Percentiles rank a stretch among this genome's conserved stretches.
These are phyloP conservation scores for Anastrepha ludens DNA, from an alignment of 1,140 invertebrate species.

Conservation along the genomic window DNA sequence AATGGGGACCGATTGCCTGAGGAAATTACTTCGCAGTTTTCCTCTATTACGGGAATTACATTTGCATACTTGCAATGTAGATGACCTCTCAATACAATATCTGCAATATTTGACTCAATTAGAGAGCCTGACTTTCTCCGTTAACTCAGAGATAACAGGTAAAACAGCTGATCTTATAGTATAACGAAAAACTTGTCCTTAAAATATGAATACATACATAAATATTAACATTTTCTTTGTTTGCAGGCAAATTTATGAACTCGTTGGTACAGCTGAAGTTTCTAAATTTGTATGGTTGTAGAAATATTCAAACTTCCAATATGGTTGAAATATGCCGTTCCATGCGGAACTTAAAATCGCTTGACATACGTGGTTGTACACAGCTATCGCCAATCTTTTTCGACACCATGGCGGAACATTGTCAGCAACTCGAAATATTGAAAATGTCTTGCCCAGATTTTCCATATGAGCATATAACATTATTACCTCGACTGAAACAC, in stretches of 20 bases:
- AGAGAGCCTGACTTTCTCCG: background rate
- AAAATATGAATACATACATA: background rate
- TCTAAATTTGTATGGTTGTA: slow-evolving; percentile 5
- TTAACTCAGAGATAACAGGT: slow-evolving; percentile 17
- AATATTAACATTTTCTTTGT: background rate
- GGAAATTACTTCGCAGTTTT: slow-evolving; percentile 58
- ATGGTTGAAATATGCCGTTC: background rate
- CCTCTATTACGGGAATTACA: background rate
- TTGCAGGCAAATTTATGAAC: background rate
- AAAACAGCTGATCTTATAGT: background rate
- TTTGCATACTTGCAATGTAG: slow-evolving; percentile 15
- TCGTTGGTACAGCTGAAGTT: background rate
- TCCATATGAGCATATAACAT: background rate
- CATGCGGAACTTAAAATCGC: background rate
- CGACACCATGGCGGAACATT: background rate
- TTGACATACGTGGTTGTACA: slow-evolving; percentile 4
- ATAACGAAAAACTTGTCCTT: background rate
- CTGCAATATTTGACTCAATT: background rate
- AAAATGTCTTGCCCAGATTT: background rate
- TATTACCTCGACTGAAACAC: background rate
- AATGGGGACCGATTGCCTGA: background rate
- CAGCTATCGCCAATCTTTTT: background rate
- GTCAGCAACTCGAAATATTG: background rate
- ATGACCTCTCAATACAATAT: background rate
- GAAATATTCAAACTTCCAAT: background rate